These are phyloP conservation scores for Apocheima hispidaria DNA, from an alignment of 2,888 invertebrate species.

Conservation along the genomic window DNA sequence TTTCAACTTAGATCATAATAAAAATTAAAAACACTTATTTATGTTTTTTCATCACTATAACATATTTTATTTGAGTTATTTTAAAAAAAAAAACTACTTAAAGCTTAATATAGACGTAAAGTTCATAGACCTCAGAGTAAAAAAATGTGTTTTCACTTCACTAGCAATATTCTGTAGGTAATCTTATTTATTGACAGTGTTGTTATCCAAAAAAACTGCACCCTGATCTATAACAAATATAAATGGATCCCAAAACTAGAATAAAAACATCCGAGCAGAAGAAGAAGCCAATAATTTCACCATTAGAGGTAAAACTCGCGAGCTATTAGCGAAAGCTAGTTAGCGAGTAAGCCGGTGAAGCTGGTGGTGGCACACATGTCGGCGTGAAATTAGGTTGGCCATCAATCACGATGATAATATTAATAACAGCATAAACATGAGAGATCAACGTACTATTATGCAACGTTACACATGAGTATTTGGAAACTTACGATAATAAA, in stretches of 20 bases:
- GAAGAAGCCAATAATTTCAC: slow-evolving; percentile 20
- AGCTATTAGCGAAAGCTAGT: slow-evolving; percentile 50
- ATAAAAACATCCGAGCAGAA: neutral
- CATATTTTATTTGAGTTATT: too few relatives aligned
- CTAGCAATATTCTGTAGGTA: too few relatives aligned
- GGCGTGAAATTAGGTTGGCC: slow-evolving; percentile 57
- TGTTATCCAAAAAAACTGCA: too few relatives aligned
- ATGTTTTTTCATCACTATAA: too few relatives aligned
- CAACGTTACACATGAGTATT: slow-evolving; percentile 16
- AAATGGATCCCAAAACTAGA: neutral
- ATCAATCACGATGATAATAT: slow-evolving; percentile 61
- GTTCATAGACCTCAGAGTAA: too few relatives aligned
- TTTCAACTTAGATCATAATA: too few relatives aligned
- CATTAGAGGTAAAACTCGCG: slow-evolving; percentile 21
- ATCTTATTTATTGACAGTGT: too few relatives aligned
- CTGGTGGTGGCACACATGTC: slow-evolving; percentile 37
- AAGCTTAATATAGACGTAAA: too few relatives aligned
- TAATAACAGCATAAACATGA: slow-evolving; percentile 48
- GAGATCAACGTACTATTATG: slow-evolving; percentile 25
- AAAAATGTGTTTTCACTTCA: too few relatives aligned
- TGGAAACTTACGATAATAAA: slow-evolving; percentile 2
- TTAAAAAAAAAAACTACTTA: too few relatives aligned
- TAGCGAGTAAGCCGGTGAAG: slow-evolving; percentile 44
- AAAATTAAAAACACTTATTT: too few relatives aligned
- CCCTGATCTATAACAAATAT: neutral